These are phyloP conservation scores for Saturnia pavonia DNA, from an alignment of 2,888 invertebrate genomes.

Conservation along the genomic window DNA sequence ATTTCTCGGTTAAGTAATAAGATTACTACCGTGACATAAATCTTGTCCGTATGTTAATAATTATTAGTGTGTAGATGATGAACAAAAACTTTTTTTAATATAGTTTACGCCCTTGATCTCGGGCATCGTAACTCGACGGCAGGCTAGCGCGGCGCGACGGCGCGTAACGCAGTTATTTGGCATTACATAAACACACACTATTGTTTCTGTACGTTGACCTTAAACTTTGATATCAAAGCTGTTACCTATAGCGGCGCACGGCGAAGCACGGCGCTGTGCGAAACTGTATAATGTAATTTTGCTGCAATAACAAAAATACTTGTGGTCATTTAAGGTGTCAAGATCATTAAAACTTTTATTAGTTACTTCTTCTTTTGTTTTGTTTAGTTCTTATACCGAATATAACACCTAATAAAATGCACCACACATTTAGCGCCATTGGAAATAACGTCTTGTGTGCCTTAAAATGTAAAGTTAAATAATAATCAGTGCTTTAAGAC, in stretches of 20 bases:
- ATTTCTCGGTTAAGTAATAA: too few relatives aligned
- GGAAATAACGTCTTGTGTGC: too few relatives aligned
- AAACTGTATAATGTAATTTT: neutral
- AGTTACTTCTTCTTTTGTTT: neutral
- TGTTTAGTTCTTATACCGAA: too few relatives aligned
- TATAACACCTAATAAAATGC: too few relatives aligned
- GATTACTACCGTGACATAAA: too few relatives aligned
- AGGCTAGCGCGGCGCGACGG: conserved; percentile 20
- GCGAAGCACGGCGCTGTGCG: conserved; percentile 1
- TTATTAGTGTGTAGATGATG: neutral
- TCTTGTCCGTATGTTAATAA: neutral
- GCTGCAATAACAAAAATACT: neutral
- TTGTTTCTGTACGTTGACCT: conserved; percentile 41
- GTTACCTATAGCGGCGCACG: conserved; percentile 16
- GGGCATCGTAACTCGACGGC: neutral
- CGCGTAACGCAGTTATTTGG: conserved; percentile 37
- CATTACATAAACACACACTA: conserved; percentile 32
- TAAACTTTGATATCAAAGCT: conserved; percentile 28
- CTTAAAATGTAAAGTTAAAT: too few relatives aligned
- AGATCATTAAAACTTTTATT: neutral
- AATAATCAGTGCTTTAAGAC: too few relatives aligned
- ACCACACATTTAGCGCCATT: too few relatives aligned
- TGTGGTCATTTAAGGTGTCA: neutral
- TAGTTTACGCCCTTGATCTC: conserved; percentile 9
- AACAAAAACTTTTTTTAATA: neutral